Evolutionary conservation across 92 coral and sea anemone species (phyloP), one percentile per base, ranked within the genome.

Genomic region (Palythoa grandis): DNA sequence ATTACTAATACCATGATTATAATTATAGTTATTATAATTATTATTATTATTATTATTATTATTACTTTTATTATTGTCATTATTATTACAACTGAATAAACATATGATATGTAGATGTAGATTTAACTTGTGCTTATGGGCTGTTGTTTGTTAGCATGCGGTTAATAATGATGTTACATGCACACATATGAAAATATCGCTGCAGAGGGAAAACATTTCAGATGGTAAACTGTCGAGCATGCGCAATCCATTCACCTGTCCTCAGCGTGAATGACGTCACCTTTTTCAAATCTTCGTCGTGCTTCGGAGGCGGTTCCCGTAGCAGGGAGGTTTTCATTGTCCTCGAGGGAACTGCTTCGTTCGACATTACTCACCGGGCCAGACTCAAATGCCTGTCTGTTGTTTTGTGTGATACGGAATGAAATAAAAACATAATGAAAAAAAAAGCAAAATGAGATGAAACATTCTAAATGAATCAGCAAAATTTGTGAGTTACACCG

Each of bases 221-320:
- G 24, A 50, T 16, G 9, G 72, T 39, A 47, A 57, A 39, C 19
- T 79, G 39, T 40, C 58, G 72, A 61, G 56, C 85, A 80, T 80
- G 85, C 85, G 74, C 74, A 52, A 10, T 47, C 67, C 82, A 66
- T 47, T 80, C 85, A 80, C 85, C 85, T 80, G 72, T 80, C 85
- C 23, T 80, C 65, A 24, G 85, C 85, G 61, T 67, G 85, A 80
- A 66, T 80, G 47, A 80, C 75, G 61, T 80, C 73, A 52, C 85
- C 85, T 22, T 93, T 87, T 72, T 94, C 95, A 56, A 91, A 89
- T 23, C 83, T 78, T 43, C 76, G 72, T 37, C 92, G 86, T 67
- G 80, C 93, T 87, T 92, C 89, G 1, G 94, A 88, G 19, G 98
- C 92, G 50, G 92, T 72, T 8, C 98, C 98, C 4, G 72, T 70